Percentiles rank a stretch among this genome's conserved stretches.
Conservation (phyloP, 2,113 vertebrate genomes). For the Gila orcuttii region DNA sequence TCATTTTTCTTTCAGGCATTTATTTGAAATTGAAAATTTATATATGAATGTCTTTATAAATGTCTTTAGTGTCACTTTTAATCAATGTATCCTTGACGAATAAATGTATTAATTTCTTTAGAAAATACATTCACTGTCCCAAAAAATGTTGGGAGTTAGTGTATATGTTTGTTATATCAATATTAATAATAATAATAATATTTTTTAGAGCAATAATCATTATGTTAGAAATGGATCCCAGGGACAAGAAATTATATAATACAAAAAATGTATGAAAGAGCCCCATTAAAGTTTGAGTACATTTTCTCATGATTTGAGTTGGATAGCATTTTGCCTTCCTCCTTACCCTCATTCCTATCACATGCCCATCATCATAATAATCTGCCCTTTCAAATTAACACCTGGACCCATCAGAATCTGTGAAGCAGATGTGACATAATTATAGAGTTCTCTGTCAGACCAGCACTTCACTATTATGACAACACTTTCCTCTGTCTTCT, state of each 20-base stretch:
- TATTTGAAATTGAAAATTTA: neutral
- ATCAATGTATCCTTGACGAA: neutral
- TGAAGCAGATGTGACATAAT: constrained; percentile 21
- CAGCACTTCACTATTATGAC: neutral
- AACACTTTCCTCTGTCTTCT: constrained; percentile 16
- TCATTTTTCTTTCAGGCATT: no score
- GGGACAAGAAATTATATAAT: neutral
- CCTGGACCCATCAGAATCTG: neutral
- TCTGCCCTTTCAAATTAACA: neutral
- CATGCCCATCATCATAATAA: neutral
- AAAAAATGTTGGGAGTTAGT: neutral
- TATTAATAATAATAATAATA: no score
- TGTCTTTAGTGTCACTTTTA: neutral
- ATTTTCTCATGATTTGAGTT: neutral
- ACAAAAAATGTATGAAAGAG: neutral
- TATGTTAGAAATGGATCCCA: neutral
- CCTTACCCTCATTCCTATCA: neutral
- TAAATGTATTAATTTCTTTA: neutral
- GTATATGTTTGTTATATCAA: neutral
- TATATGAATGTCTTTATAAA: neutral
- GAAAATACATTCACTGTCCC: no score
- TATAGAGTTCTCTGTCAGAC: neutral
- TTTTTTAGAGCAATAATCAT: neutral
- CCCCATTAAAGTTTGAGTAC: no score
- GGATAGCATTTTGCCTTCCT: neutral